phyloP scores from a whole-genome alignment of 2,888 invertebrate species.

The Diploptera punctata region DNA sequence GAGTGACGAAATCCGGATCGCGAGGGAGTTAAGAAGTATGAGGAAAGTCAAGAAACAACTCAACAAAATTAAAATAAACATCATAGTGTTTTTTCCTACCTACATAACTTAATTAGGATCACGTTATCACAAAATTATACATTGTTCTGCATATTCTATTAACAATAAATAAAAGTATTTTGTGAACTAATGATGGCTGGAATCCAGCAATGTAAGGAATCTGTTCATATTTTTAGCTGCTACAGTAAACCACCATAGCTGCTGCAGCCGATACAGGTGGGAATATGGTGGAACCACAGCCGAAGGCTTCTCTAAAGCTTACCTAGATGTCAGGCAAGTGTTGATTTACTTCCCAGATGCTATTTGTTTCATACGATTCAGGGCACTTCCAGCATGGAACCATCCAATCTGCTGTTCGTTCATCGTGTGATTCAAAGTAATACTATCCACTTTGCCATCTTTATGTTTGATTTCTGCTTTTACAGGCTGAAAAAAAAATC shows the following conservation, averaged over 20 bases:
- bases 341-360: slow-evolving; percentile 53
- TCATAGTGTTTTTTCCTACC: too few species aligned
- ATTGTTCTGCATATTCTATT: too few species aligned
- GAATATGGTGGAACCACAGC: too few species aligned
- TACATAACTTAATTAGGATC: background rate
- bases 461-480: slow-evolving; percentile 91
- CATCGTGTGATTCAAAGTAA: slow-evolving; percentile 91
- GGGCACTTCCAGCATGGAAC: slow-evolving; percentile 98
- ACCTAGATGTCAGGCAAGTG: background rate
- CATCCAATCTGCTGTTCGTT: slow-evolving; percentile 97
- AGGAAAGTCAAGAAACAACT: too few species aligned
- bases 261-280: too few species aligned
- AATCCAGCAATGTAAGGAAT: too few species aligned
- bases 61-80: too few species aligned
- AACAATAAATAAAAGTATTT: too few species aligned
- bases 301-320: background rate
- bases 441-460: slow-evolving; percentile 83
- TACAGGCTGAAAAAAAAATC: slow-evolving; percentile 76
- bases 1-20: too few species aligned
- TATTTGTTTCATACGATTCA: slow-evolving; percentile 96
- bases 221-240: too few species aligned
- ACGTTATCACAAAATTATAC: background rate
- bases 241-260: too few species aligned
- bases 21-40: too few species aligned
- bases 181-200: background rate